A percentile compares a stretch with the other conserved stretches of the same genome.
Conservation (phyloP, 2,797 vertebrate species). For the Diceros bicornis region DNA sequence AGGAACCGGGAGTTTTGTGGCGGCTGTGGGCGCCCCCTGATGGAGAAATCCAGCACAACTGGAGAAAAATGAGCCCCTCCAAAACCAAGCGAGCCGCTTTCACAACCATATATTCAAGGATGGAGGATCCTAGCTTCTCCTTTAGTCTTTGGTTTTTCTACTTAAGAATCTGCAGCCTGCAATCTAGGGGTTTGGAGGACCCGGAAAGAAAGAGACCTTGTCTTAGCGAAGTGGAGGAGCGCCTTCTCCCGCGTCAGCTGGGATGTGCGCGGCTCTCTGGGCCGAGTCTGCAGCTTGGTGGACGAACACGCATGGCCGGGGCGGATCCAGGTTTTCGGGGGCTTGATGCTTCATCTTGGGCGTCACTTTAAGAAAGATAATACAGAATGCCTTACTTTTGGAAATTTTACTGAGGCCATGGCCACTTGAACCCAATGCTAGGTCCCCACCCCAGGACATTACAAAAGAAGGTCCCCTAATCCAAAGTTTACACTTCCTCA, state of each 20-base stretch:
- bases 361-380: background rate
- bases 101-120: background rate
- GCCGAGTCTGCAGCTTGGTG: background rate
- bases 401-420: background rate
- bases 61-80: background rate
- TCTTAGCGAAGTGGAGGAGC: background rate
- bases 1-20: constrained; percentile 71
- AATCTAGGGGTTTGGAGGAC: background rate
- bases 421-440: background rate
- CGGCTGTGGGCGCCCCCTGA: constrained; percentile 84
- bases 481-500: background rate
- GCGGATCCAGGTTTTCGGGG: background rate
- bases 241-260: background rate
- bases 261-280: background rate
- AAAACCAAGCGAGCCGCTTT: background rate
- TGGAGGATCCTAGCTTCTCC: background rate
- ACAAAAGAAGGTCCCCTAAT: background rate
- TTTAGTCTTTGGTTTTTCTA: background rate
- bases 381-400: background rate
- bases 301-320: background rate
- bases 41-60: constrained; percentile 56
- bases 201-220: background rate
- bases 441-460: background rate
- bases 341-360: background rate
- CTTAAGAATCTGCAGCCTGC: background rate